Conservation (phyloP, 2,888 invertebrate genomes). For the Macrophya annulata region DNA sequence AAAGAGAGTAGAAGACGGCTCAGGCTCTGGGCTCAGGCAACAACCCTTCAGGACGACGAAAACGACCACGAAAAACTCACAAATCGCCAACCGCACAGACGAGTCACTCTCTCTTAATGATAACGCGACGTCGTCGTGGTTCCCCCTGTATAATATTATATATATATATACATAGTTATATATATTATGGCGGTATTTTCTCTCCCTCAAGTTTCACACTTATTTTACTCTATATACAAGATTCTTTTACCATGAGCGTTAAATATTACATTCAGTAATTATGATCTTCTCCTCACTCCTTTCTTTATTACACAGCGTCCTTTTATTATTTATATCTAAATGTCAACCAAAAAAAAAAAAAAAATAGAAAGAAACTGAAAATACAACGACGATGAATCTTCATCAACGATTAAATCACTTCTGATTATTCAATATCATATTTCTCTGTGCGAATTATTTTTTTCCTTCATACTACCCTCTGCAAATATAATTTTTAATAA, state of each 20-base stretch:
- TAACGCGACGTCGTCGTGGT: background rate
- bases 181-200: background rate
- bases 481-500: background rate
- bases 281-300: background rate
- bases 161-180: background rate
- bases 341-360: too few relatives aligned
- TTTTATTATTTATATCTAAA: background rate
- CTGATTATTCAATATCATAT: background rate
- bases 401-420: background rate
- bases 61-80: conserved; percentile 42
- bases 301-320: background rate
- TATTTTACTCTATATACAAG: background rate
- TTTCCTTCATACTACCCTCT: background rate
- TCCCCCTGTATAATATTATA: background rate
- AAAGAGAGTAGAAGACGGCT: conserved; percentile 1
- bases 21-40: background rate
- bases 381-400: background rate
- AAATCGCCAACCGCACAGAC: conserved; percentile 3
- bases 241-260: background rate
- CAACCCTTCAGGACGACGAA: background rate
- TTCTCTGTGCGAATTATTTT: background rate
- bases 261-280: background rate
- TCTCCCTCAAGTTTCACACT: conserved; percentile 47
- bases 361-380: background rate
- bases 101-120: conserved; percentile 44